These are phyloP conservation scores for Sceliomorpha sp. DNA, from an alignment of 2,888 invertebrate species.

Conservation along the genomic window DNA sequence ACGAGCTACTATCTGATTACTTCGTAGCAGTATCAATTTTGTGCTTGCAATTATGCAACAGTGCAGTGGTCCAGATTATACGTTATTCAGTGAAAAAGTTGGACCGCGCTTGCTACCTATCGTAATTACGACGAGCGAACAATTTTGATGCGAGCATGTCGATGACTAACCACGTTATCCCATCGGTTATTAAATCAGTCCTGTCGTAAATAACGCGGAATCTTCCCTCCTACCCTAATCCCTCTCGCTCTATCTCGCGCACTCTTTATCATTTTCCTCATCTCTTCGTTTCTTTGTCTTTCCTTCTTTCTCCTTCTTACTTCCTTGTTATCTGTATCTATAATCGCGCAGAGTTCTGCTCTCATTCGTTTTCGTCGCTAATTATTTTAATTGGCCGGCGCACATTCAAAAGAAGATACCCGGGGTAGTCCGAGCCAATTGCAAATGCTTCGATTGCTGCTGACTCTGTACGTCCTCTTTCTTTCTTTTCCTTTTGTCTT, in stretches of 20 bases:
- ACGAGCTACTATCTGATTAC: slow-evolving; percentile 25
- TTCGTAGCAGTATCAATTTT: slow-evolving; percentile 24
- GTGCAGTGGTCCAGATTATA: slow-evolving; percentile 34
- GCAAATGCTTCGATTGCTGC: slow-evolving; percentile 65
- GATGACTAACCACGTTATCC: slow-evolving; percentile 49
- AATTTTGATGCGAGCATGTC: slow-evolving; percentile 53
- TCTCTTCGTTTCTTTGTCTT: slow-evolving; percentile 34
- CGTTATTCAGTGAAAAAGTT: slow-evolving; percentile 34
- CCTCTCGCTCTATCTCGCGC: too few relatives aligned
- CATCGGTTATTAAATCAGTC: slow-evolving; percentile 68
- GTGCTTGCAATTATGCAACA: slow-evolving; percentile 27
- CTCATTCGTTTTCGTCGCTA: slow-evolving; percentile 79
- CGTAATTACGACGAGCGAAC: slow-evolving; percentile 24
- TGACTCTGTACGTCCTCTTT: slow-evolving; percentile 46
- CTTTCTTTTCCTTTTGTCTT: slow-evolving; percentile 40
- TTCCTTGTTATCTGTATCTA: slow-evolving; percentile 69
- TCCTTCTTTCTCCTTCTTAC: slow-evolving; percentile 48
- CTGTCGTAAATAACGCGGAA: slow-evolving; percentile 63
- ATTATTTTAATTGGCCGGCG: slow-evolving; percentile 81
- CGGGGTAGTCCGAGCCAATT: slow-evolving; percentile 62
- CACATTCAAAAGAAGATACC: slow-evolving; percentile 77
- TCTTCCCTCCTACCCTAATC: slow-evolving; percentile 41
- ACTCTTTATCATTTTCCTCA: slow-evolving; percentile 53
- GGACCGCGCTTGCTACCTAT: slow-evolving; percentile 37
- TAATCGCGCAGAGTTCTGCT: slow-evolving; percentile 70